Evolutionary conservation across 2,888 invertebrate genomes (phyloP), one percentile per base, ranked within the genome.

Genomic region (Adela reaumurella): DNA sequence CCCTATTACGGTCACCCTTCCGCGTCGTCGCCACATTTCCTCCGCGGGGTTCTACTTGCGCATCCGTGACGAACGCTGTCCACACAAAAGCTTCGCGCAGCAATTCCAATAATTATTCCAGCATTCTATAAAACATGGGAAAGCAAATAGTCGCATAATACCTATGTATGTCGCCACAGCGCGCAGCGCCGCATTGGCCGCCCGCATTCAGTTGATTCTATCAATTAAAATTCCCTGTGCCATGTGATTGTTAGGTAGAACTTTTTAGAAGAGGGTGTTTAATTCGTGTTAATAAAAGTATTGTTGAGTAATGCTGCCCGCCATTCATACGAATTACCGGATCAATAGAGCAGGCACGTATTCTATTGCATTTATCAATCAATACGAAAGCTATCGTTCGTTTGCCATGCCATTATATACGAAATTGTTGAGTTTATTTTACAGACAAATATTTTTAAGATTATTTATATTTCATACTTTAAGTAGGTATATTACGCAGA

Each of bases 191-290:
- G 35, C 8, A 14, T 14, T 14, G 10, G 10, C 14, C 66, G 58
- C 77, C 77, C 77, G 76, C 74, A 77, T 77, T 59, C 52, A 54
- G 66, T 76, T 74, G 73, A 77, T 76, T 76, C 70, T 64, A 63
- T 72, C 67, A 74, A 74, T 74, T 72, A 35, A 35, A 6, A 11
- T 35, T 35, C 35, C 35, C 35, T 35, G 11, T 3, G 24, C 35
- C 3, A 35, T 14, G n/a, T 35, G 35, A 35, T 14, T 35, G n/a
- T 14, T 14, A 14, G n/a, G n/a, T 6, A 24, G 24, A 24, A 14
- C 35, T 35, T 14, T 8, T 35, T n/a, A n/a, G 35, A 35, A 35
- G 8, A 35, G 35, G 35, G 11, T 35, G 24, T 24, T 24, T 6
- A 24, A 24, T n/a, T n/a, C n/a, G 8, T 24, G 24, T 24, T 8